Conservation (phyloP, 1,140 invertebrate species). For the Wasmannia auropunctata region DNA sequence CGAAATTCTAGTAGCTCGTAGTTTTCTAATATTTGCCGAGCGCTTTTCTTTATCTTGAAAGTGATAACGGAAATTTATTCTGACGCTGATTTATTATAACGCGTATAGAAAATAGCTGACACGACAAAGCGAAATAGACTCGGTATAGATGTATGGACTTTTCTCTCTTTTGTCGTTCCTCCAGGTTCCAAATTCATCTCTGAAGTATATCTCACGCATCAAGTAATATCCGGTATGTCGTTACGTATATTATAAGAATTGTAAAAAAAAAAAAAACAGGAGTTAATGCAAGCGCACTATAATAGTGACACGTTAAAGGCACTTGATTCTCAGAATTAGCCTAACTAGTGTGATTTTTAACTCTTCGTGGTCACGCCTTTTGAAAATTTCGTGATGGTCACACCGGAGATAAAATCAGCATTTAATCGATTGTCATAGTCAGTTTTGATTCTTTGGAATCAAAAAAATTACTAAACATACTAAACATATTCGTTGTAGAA, state of each 20-base stretch:
- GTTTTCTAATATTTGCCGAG: not conserved
- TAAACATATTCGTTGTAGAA: no score
- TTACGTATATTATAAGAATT: not conserved
- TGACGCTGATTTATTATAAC: not conserved
- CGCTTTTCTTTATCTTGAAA: not conserved
- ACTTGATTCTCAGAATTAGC: constrained; percentile 64
- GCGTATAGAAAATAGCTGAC: not conserved
- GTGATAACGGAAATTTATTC: not conserved
- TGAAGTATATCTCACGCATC: not conserved
- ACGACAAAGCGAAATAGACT: not conserved
- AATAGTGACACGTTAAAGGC: constrained; percentile 64
- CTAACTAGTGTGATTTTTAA: constrained; percentile 19
- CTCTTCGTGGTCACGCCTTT: no score
- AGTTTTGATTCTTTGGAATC: no score
- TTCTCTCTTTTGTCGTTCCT: not conserved
- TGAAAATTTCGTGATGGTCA: no score
- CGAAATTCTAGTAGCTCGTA: not conserved
- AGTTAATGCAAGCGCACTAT: constrained; percentile 51
- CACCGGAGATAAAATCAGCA: no score
- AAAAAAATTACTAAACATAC: no score
- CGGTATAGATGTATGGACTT: not conserved
- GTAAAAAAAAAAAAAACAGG: constrained; percentile 15
- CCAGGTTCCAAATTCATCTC: not conserved
- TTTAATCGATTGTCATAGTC: no score
- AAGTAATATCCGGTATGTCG: not conserved